These are phyloP conservation scores for Pandemis cinnamomeana DNA, from an alignment of 2,888 invertebrate species.

Conservation along the genomic window DNA sequence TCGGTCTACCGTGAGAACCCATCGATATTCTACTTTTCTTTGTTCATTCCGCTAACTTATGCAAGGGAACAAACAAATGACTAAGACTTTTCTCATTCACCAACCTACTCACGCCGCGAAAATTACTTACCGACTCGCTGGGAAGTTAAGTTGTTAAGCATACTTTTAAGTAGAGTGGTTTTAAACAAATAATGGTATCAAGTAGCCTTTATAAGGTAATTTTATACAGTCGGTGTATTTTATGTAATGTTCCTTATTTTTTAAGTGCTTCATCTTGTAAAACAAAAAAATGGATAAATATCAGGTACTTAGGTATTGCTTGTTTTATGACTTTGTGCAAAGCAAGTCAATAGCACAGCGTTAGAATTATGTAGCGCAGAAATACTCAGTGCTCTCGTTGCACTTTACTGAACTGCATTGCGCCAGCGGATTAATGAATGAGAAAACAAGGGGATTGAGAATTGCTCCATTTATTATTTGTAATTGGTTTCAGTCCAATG, in stretches of 20 bases:
- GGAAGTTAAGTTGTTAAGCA: slow-evolving; percentile 22
- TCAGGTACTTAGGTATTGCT: not conserved
- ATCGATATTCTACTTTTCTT: not conserved
- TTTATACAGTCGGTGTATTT: slow-evolving; percentile 8
- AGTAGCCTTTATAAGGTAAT: slow-evolving; percentile 8
- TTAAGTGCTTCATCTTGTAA: not conserved
- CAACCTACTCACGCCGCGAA: slow-evolving; percentile 9
- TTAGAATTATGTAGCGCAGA: not conserved
- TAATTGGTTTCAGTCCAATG: slow-evolving; percentile 32
- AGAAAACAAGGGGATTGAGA: slow-evolving; percentile 23
- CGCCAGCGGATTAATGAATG: slow-evolving; percentile 25
- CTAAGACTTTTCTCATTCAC: slow-evolving; percentile 16
- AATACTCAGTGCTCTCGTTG: not conserved
- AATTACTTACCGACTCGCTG: slow-evolving; percentile 5
- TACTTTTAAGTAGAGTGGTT: slow-evolving; percentile 23
- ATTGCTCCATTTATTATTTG: slow-evolving; percentile 22
- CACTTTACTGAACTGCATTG: slow-evolving; percentile 25
- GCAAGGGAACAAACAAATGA: slow-evolving; percentile 11
- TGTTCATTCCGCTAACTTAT: slow-evolving; percentile 16
- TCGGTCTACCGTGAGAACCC: not conserved
- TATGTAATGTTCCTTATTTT: slow-evolving; percentile 6
- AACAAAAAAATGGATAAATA: not conserved
- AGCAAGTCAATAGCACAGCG: not conserved
- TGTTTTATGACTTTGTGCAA: not conserved
- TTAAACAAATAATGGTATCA: slow-evolving; percentile 20